Conservation (phyloP, 2,888 invertebrate species). For the Ptychoptera albimana region DNA sequence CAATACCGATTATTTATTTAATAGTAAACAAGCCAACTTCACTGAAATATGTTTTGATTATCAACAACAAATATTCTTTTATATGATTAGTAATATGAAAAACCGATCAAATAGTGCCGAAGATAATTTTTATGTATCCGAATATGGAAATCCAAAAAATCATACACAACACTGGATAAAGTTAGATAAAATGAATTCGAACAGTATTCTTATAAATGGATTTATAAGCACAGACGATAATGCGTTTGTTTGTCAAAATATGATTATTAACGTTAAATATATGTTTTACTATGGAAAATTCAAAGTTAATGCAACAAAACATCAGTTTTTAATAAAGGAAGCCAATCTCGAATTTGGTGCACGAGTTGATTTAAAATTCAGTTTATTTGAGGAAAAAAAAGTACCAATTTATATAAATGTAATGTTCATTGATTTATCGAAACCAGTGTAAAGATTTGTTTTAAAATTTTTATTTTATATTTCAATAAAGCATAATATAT, state of each 20-base stretch:
- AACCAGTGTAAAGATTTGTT: too few relatives aligned
- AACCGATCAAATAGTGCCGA: not conserved
- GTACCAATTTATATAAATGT: slow-evolving; percentile 17
- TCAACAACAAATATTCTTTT: slow-evolving; percentile 15
- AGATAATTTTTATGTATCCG: slow-evolving; percentile 16
- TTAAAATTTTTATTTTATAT: not conserved
- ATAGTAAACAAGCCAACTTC: slow-evolving; percentile 16
- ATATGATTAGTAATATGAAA: slow-evolving; percentile 9
- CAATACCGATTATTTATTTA: slow-evolving; percentile 10
- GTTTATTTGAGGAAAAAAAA: slow-evolving; percentile 13
- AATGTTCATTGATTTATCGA: too few relatives aligned
- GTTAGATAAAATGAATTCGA: slow-evolving; percentile 14
- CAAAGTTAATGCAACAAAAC: slow-evolving; percentile 10
- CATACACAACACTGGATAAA: slow-evolving; percentile 18
- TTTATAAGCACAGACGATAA: slow-evolving; percentile 14
- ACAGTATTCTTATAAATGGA: slow-evolving; percentile 13
- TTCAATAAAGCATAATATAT: too few relatives aligned
- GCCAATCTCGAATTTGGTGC: slow-evolving; percentile 19
- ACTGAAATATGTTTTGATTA: slow-evolving; percentile 20
- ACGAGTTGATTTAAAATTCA: slow-evolving; percentile 23
- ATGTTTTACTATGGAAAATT: slow-evolving; percentile 19
- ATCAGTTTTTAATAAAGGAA: slow-evolving; percentile 20
- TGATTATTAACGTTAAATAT: slow-evolving; percentile 20
- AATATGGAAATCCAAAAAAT: slow-evolving; percentile 22
- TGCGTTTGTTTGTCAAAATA: slow-evolving; percentile 23